A percentile compares a stretch with the other conserved stretches of the same genome.
Conservation (phyloP, 2,113 vertebrate genomes). For the Arenaria interpres region DNA sequence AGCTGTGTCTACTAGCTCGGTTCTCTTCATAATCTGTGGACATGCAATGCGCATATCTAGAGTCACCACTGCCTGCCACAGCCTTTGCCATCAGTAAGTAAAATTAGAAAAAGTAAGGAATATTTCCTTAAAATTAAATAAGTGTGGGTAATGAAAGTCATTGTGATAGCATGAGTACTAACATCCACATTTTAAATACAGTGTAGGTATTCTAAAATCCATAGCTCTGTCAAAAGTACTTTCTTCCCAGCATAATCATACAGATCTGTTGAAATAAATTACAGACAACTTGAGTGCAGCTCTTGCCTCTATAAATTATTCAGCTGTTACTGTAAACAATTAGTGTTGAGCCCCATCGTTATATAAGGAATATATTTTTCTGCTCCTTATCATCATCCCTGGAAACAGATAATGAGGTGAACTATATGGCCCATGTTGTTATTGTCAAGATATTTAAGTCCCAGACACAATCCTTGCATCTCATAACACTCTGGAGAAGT, state of each 20-base stretch:
- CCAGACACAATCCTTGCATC: not conserved
- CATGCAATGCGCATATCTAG: not conserved
- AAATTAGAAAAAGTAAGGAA: not conserved
- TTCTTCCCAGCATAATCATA: not conserved
- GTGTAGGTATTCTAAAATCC: not conserved
- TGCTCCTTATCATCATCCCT: not conserved
- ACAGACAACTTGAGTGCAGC: not conserved
- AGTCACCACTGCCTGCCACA: not conserved
- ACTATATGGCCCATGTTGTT: not conserved
- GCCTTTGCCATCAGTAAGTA: not conserved
- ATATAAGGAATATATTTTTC: not conserved
- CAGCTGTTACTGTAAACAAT: not conserved
- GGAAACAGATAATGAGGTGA: not conserved
- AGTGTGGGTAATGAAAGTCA: not conserved
- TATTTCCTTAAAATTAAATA: not conserved
- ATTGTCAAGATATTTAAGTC: not conserved
- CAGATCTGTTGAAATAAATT: not conserved
- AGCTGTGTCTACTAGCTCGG: rapidly evolving
- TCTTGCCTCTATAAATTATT: not conserved
- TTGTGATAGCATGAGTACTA: not conserved
- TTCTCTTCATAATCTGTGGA: not conserved
- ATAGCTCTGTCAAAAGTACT: not conserved
- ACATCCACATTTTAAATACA: not conserved
- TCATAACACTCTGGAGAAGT: not conserved
- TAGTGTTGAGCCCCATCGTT: not conserved